Conservation (phyloP, 35 echinoderm and acorn worm genomes). For the Nesometra sesokonis region DNA sequence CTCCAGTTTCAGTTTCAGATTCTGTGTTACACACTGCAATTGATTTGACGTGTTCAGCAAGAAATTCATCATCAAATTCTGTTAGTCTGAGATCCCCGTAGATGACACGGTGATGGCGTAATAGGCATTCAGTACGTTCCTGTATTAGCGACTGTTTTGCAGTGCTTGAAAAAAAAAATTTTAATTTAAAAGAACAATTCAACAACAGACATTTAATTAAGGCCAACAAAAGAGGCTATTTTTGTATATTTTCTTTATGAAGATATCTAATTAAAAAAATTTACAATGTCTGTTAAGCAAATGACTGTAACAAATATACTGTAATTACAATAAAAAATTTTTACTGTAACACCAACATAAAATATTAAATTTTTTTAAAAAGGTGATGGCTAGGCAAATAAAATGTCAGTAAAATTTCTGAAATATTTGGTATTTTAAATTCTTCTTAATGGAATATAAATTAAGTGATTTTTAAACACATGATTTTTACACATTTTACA, state of each 20-base stretch:
- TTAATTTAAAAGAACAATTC: neutral
- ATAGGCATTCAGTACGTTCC: constrained; percentile 43
- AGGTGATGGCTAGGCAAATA: too few species aligned
- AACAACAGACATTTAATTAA: neutral
- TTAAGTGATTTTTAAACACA: too few species aligned
- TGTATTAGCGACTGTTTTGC: constrained; percentile 34
- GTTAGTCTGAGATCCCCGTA: constrained; percentile 57
- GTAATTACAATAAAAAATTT: too few species aligned
- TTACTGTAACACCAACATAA: too few species aligned
- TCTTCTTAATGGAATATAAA: too few species aligned
- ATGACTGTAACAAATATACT: too few species aligned
- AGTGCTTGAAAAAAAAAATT: constrained; percentile 29
- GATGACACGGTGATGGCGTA: constrained; percentile 31
- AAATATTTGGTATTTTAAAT: too few species aligned
- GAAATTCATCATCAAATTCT: constrained; percentile 70
- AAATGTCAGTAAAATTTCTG: too few species aligned
- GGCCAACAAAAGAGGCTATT: neutral
- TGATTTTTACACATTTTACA: too few species aligned
- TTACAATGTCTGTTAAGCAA: too few species aligned
- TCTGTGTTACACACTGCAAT: constrained; percentile 79
- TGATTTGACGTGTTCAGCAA: constrained; percentile 68
- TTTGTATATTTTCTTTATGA: neutral
- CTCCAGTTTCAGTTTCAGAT: constrained; percentile 11
- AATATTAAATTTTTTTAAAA: too few species aligned
- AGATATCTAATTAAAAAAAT: neutral